phyloP scores from a whole-genome alignment of 2,888 invertebrate genomes.

The Adineta ricciae region DNA sequence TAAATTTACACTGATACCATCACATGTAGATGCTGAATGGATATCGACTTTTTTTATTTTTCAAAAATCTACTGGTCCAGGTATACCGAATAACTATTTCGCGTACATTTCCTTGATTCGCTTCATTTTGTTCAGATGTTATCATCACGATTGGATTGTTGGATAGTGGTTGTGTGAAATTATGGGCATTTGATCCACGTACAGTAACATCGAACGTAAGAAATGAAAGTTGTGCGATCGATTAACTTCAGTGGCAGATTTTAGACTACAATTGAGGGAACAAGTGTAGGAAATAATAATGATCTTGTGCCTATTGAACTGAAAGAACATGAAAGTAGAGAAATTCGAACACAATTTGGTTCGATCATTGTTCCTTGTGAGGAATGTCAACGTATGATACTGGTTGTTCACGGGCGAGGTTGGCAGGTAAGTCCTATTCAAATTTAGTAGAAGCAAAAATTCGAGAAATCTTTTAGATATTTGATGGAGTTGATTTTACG shows the following conservation, averaged over 20 bases:
- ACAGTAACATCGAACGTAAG: not conserved
- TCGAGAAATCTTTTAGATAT: slow-evolving; percentile 53
- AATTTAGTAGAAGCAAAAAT: not conserved
- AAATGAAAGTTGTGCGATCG: no score
- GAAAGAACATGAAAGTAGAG: slow-evolving; percentile 20
- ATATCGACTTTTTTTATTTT: slow-evolving; percentile 18
- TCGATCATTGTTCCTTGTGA: not conserved
- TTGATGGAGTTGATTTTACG: slow-evolving; percentile 82
- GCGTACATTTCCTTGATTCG: no score
- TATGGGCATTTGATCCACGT: slow-evolving; percentile 21
- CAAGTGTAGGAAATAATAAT: slow-evolving; percentile 1
- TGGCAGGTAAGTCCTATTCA: not conserved
- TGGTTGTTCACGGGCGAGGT: not conserved
- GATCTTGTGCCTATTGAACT: not conserved
- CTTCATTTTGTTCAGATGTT: not conserved
- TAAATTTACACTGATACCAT: slow-evolving; percentile 15
- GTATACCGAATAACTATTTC: not conserved
- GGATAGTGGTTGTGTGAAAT: slow-evolving; percentile 9
- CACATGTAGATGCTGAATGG: not conserved
- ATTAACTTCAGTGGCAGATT: not conserved
- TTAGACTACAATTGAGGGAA: not conserved
- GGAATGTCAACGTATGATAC: slow-evolving; percentile 4
- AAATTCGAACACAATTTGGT: slow-evolving; percentile 14
- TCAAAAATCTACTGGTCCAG: not conserved
- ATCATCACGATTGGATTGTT: slow-evolving; percentile 3